phyloP scores from a whole-genome alignment of 2,113 vertebrate genomes.

The Zosterops japonicus region DNA sequence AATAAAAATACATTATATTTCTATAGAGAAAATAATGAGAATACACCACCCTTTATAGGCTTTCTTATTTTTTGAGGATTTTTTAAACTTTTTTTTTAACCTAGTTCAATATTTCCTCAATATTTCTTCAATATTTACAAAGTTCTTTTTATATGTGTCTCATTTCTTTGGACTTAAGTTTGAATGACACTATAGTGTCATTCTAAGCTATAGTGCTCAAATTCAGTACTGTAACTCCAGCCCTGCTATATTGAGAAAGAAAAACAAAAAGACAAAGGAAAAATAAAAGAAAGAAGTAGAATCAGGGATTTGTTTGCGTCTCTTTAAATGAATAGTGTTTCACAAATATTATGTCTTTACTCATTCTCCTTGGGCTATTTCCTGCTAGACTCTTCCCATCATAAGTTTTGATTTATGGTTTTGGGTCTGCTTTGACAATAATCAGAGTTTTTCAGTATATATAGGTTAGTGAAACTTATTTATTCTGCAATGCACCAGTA shows the following conservation, averaged over 20 bases:
- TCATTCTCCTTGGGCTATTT: background rate
- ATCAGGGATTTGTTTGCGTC: background rate
- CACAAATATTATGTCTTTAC: background rate
- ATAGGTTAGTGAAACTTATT: background rate
- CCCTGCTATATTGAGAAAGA: background rate
- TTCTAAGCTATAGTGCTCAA: background rate
- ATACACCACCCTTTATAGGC: rapidly evolving
- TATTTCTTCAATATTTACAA: background rate
- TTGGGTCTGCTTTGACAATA: background rate
- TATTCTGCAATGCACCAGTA: background rate
- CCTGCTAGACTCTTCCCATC: background rate
- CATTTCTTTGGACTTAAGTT: background rate
- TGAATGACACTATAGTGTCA: too few species aligned
- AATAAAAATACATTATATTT: background rate
- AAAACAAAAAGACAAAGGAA: background rate
- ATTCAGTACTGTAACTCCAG: background rate
- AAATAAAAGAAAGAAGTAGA: background rate
- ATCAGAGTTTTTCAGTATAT: background rate
- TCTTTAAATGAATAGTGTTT: background rate
- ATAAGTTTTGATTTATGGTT: background rate
- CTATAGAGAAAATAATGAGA: background rate
- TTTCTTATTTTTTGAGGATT: background rate
- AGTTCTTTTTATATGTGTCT: background rate
- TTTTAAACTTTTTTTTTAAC: rapidly evolving
- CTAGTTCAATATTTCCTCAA: background rate